Base-by-base conservation (phyloP, 2,888 invertebrate species). In the Ectropis crepuscularia region DNA sequence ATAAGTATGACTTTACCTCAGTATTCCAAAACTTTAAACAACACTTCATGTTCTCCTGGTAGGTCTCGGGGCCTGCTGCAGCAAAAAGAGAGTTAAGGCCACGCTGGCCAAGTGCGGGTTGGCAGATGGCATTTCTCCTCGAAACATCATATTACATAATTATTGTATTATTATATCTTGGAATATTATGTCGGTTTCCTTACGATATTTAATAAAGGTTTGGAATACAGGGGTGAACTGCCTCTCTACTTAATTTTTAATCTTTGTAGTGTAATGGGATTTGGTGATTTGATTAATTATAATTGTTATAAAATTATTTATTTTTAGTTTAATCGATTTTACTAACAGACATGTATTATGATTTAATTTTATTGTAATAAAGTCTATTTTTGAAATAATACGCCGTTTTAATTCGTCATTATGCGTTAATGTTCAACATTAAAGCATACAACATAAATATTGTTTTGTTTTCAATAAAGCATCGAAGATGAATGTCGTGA, bases 331-430 rank as follows among this genome's bases (percentile, higher is more conserved):
- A 57, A 67, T 65, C 64, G 67, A 63, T 65, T 57, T 72, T 53
- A 54, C 39, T 55, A 42, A 63, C 65, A 68, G 61, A 72, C 64
- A 53, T 73, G 69, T 69, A 68, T 73, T 72, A 68, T 58, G 53
- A 68, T 50, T 50, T 39, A 68, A 67, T 67, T 54, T 28, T 57
- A 67, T 48, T 51, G 49, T 38, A 72, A 72, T 75, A 74, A 74
- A 75, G 51, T 70, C 37, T 70, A 68, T 49, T 68, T 53, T 43
- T 10, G 49, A 54, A 41, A 38, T 6, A 28, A 28, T 28, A 2
- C 16, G 16, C 16, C 1, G 16, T 28, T 28, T 28, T 28, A 28
- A 28, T 28, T 28, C 16, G 4, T 2, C 4, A 28, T 28, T 28
- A 28, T 28, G 16, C 16, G 16, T 28, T 28, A 1, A 28, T 28